Evolutionary conservation across 2,113 vertebrate species (phyloP).

Genomic region (Lampris incognitus): DNA sequence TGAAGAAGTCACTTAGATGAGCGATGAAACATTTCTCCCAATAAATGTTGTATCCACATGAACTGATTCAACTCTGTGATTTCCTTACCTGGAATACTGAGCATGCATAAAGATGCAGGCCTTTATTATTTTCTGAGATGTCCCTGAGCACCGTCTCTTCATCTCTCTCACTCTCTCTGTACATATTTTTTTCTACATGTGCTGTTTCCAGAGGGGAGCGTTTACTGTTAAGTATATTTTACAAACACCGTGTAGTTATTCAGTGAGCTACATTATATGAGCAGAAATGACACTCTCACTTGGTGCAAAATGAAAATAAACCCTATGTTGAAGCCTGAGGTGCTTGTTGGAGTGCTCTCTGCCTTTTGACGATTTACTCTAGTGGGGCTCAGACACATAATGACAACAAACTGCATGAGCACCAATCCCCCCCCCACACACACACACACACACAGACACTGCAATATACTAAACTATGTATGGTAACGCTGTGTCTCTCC

Average conservation of each 20-base stretch:
- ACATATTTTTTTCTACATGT: background rate
- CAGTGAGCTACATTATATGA: conserved; percentile 8
- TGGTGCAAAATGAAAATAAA: conserved; percentile 10
- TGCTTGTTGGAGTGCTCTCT: conserved; percentile 1
- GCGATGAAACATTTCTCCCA: too few relatives aligned
- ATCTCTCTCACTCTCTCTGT: background rate
- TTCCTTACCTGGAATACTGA: too few relatives aligned
- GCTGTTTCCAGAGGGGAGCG: conserved; percentile 16
- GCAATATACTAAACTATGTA: conserved; percentile 29
- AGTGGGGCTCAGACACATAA: conserved; percentile 34
- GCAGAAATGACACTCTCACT: background rate
- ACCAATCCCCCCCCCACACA: conserved; percentile 22
- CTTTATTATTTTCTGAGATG: background rate
- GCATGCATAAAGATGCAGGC: background rate
- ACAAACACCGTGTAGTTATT: conserved; percentile 15
- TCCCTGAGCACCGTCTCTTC: background rate
- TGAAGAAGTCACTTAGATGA: too few relatives aligned
- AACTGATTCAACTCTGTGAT: too few relatives aligned
- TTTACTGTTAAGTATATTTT: background rate
- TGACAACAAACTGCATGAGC: conserved; percentile 52
- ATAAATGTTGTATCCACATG: too few relatives aligned
- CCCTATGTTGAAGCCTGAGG: conserved; percentile 12
- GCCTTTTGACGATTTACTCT: conserved; percentile 31
- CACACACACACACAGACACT: conserved; percentile 1
- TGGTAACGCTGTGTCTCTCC: conserved; percentile 17